A percentile compares a stretch with the other conserved stretches of the same genome.
These are phyloP conservation scores for Hirtodrosophila duncani DNA, from an alignment of 2,888 invertebrate species.

Conservation along the genomic window DNA sequence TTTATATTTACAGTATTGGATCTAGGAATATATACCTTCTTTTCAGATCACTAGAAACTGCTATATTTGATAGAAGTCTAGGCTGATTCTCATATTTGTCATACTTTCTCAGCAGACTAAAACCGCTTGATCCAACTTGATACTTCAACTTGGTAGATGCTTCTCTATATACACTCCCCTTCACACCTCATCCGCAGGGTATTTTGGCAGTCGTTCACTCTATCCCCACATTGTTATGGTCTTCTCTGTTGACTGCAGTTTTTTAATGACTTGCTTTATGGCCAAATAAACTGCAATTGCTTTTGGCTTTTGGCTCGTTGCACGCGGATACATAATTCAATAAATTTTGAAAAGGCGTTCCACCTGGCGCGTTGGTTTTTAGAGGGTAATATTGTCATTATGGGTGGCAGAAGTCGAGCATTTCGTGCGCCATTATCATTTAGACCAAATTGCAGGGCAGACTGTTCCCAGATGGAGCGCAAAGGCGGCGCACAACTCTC, in stretches of 20 bases:
- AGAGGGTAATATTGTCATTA: constrained; percentile 58
- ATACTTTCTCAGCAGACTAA: too few relatives aligned
- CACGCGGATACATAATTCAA: constrained; percentile 31
- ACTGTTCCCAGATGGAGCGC: too few relatives aligned
- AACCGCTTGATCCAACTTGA: too few relatives aligned
- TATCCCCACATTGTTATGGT: not conserved
- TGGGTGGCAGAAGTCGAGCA: not conserved
- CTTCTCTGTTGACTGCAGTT: not conserved
- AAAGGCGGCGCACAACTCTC: constrained; percentile 14
- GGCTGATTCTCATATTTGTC: too few relatives aligned
- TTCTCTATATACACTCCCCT: not conserved
- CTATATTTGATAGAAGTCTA: too few relatives aligned
- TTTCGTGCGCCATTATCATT: constrained; percentile 31
- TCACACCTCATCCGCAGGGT: not conserved
- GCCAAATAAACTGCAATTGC: constrained; percentile 30
- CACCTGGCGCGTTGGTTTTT: constrained; percentile 27
- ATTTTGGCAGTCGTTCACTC: not conserved
- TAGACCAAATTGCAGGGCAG: constrained; percentile 24
- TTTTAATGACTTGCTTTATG: constrained; percentile 29
- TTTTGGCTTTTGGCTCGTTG: constrained; percentile 16
- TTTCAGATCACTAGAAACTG: too few relatives aligned
- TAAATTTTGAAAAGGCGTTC: constrained; percentile 30
- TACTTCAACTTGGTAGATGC: too few relatives aligned
- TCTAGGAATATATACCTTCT: too few relatives aligned
- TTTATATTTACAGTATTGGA: too few relatives aligned